Base-by-base conservation (phyloP, 2,797 vertebrate species). In the Lepilemur ruficaudatus region DNA sequence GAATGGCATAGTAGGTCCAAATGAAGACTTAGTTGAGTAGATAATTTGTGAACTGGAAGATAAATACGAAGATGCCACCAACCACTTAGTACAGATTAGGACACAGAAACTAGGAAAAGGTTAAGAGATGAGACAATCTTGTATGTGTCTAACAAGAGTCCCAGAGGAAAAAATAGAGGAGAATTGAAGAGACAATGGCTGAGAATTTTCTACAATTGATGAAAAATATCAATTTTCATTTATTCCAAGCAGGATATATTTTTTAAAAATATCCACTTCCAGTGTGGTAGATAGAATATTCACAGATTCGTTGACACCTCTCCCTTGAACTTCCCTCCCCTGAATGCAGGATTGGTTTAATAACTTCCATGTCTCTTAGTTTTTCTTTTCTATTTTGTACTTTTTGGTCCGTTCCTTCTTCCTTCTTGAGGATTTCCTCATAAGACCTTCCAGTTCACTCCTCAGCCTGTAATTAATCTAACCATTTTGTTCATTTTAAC, bases 121-220 rank as follows among this genome's bases (percentile, higher is more conserved):
- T 73, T 73, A 90, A 73, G 14, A 84, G n/a, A 65, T 17, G 3
- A 89, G 35, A 78, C 79, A 86, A 78, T 28, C 43, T 76, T 32
- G 23, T 38, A 18, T 70, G 25, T 80, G 35, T 79, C n/a, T 86
- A 38, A 70, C 5, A 46, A 83, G 35, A 69, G 35, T 52, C 43
- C 73, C 83, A 94, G 67, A 88, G 78, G 9, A 93, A 41, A 93
- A 91, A 89, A 86, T 9, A 94, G 13, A 76, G 28, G 57, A 89
- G 22, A 89, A 38, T 41, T 65, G 17, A 89, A 93, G 75, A 89
- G 32, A 46, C n/a, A 86, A 75, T 41, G 82, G 12, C 38, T 89
- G 48, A 90, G 85, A 79, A n/a, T 84, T 89, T 96, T 70, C 55
- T 70, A 83, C 89, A 94, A 63, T 46, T 70, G 50, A 73, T 43